These are phyloP conservation scores for Patella depressa DNA, from an alignment of 2,888 invertebrate genomes.

Conservation along the genomic window DNA sequence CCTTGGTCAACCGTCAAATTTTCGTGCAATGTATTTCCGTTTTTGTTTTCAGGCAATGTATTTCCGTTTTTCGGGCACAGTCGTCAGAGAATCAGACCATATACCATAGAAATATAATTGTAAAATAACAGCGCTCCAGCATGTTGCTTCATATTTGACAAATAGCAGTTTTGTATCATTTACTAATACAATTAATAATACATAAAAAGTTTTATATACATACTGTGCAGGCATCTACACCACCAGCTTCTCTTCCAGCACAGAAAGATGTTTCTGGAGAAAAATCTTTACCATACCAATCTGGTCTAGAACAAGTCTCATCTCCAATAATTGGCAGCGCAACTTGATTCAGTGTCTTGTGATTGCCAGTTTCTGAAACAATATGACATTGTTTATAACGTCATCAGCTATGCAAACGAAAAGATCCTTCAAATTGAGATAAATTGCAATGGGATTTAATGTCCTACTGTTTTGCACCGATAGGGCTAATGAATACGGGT, in stretches of 20 bases:
- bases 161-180: not conserved
- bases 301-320: constrained; percentile 40
- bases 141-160: too few species aligned
- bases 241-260: constrained; percentile 82
- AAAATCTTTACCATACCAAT: constrained; percentile 55
- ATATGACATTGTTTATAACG: too few species aligned
- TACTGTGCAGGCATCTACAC: constrained; percentile 83
- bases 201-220: constrained; percentile 13
- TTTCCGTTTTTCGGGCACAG: constrained; percentile 2
- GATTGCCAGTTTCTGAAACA: constrained; percentile 26
- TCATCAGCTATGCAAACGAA: too few species aligned
- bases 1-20: too few species aligned
- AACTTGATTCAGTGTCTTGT: constrained; percentile 54
- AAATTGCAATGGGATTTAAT: too few species aligned
- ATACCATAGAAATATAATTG: not conserved
- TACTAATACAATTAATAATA: not conserved
- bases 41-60: constrained; percentile 21
- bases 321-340: constrained; percentile 50
- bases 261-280: constrained; percentile 81
- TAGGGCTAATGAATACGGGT: too few species aligned
- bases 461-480: too few species aligned
- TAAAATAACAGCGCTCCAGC: not conserved
- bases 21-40: constrained; percentile 74
- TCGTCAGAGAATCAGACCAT: not conserved
- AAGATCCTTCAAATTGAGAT: too few species aligned